Evolutionary conservation across 1,140 invertebrate genomes (phyloP).

Genomic region (Charaxes varanes): DNA sequence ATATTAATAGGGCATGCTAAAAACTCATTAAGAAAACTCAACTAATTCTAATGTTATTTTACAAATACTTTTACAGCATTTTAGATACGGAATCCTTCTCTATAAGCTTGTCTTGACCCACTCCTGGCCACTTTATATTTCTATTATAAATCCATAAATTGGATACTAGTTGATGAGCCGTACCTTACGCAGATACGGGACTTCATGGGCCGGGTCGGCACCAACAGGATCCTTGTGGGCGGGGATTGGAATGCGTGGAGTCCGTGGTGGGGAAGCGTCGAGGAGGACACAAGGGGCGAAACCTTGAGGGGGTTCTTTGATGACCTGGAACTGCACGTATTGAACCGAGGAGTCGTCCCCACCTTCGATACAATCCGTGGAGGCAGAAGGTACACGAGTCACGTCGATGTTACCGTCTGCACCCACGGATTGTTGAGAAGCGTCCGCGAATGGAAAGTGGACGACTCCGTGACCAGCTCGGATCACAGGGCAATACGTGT

Average conservation of each 20-base stretch:
- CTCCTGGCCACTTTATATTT: no score
- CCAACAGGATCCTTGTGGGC: slow-evolving; percentile 3
- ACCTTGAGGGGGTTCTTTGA: slow-evolving; percentile 6
- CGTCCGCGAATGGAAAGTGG: no score
- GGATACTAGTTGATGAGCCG: no score
- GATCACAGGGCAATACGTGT: background rate
- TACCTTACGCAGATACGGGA: slow-evolving; percentile 1
- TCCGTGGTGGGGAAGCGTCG: slow-evolving; percentile 20
- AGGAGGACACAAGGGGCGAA: slow-evolving; percentile 16
- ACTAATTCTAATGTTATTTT: no score
- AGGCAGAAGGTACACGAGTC: slow-evolving; percentile 13
- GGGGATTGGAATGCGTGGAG: slow-evolving; percentile 24
- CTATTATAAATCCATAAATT: no score
- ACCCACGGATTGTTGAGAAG: no score
- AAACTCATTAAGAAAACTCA: no score
- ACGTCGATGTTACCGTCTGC: slow-evolving; percentile 25
- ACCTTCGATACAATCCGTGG: slow-evolving; percentile 25
- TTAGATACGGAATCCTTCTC: no score
- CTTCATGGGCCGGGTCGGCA: background rate
- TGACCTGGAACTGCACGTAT: slow-evolving; percentile 13
- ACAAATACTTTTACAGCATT: no score
- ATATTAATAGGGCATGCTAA: no score
- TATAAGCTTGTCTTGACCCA: no score
- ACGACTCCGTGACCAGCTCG: no score
- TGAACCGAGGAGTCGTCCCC: slow-evolving; percentile 20